Conservation (phyloP, 1,140 invertebrate genomes). For the Solen grandis region DNA sequence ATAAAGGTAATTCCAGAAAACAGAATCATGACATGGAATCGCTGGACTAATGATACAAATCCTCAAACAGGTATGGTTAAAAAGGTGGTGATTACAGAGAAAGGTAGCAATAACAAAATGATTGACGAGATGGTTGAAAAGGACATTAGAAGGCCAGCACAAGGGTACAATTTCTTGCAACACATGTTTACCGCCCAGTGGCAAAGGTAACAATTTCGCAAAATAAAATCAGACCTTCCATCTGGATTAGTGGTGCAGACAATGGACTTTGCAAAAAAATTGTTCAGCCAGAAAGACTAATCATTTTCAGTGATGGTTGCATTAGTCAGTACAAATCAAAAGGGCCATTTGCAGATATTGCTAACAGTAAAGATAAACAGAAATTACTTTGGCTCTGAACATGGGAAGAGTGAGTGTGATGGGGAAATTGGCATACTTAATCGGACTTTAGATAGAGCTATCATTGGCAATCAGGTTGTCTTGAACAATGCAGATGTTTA, state of each 20-base stretch:
- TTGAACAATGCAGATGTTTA: slow-evolving; percentile 53
- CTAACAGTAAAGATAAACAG: slow-evolving; percentile 7
- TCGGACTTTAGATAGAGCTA: slow-evolving; percentile 48
- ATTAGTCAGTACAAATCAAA: slow-evolving; percentile 56
- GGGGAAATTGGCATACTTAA: slow-evolving; percentile 55
- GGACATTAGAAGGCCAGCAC: slow-evolving; percentile 18
- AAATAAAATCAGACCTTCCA: slow-evolving; percentile 42
- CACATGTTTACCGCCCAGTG: slow-evolving; percentile 53
- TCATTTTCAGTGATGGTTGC: slow-evolving; percentile 45
- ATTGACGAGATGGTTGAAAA: slow-evolving; percentile 46
- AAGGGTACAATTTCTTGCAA: slow-evolving; percentile 40
- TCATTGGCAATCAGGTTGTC: slow-evolving; percentile 29
- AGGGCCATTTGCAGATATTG: slow-evolving; percentile 41
- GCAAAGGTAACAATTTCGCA: slow-evolving; percentile 46
- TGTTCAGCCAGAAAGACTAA: slow-evolving; percentile 6
- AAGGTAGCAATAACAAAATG: not conserved
- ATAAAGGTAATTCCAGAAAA: slow-evolving; percentile 32
- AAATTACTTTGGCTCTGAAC: slow-evolving; percentile 61
- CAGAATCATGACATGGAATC: slow-evolving; percentile 40
- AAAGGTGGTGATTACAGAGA: slow-evolving; percentile 15
- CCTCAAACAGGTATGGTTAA: not conserved
- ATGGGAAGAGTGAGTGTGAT: slow-evolving; percentile 57
- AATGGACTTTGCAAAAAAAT: slow-evolving; percentile 63
- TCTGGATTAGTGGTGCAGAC: slow-evolving; percentile 15
- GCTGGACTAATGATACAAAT: slow-evolving; percentile 24